Base-by-base conservation (phyloP, 2,888 invertebrate genomes). In the Pharmacophagus antenor region DNA sequence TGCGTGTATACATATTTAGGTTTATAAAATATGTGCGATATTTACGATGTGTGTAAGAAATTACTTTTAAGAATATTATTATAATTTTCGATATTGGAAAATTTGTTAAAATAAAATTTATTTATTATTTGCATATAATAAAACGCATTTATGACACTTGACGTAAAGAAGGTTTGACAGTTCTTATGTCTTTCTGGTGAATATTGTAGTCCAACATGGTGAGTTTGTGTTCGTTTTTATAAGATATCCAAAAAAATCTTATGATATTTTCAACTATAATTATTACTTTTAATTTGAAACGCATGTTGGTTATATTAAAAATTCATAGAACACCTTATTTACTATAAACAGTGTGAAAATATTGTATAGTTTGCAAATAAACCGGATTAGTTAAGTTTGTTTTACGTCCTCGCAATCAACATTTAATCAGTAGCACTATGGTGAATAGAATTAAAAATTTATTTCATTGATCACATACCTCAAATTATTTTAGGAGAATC, bases 161-260 rank as follows among this genome's bases (percentile, higher is more conserved):
- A 58, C 61, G 23, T 58, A 17, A 17, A 20, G 31, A 22, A 57
- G n/a, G 46, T 48, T 20, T 61, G 61, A 55, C 46, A 55, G 46
- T 62, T 70, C 74, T 72, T 74, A 67, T 66, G 72, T 80, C 81
- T 82, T 88, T 85, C 79, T 81, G 80, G 72, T 73, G 67, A 80
- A 68, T 63, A 80, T 80, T 79, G 80, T 60, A 79, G 77, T 82
- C 70, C 83, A 85, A 82, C 87, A 89, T 89, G 89, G 89, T 89
- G 82, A 88, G 89, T 88, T 78, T 58, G 61, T 56, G 62, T 58
- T 42, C 41, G 63, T 67, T 65, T 64, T 57, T 44, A 56, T 62
- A 62, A 61, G 65, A 74, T 82, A 88, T 88, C 88, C 60, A 31
- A 65, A 56, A 61, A 67, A 84, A 89, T 88, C 88, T 23, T 56